These are phyloP conservation scores for Sciaenops ocellatus DNA, from an alignment of 2,797 vertebrate genomes.

Conservation along the genomic window DNA sequence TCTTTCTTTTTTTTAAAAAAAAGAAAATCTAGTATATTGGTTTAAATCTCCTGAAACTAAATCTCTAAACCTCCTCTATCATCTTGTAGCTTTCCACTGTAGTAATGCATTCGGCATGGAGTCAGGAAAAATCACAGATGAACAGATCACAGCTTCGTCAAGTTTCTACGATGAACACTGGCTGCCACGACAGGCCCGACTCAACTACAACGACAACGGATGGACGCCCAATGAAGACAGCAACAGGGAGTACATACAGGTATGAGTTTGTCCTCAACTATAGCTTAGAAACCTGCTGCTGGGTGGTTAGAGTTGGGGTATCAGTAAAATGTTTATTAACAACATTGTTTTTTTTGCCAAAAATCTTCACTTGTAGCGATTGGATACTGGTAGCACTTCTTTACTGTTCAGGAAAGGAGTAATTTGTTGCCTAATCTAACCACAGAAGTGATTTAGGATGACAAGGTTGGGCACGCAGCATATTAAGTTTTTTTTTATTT, in stretches of 20 bases:
- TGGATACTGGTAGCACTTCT: no score
- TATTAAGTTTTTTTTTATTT: no score
- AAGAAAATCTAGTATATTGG: not conserved
- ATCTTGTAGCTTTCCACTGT: constrained; percentile 91
- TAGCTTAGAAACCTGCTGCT: not conserved
- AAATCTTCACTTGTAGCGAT: not conserved
- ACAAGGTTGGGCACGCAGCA: fast-evolving
- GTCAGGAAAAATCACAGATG: constrained; percentile 93
- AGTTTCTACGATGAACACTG: constrained; percentile 91
- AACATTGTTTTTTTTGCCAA: not conserved
- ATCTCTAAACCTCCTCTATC: no score
- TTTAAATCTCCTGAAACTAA: not conserved
- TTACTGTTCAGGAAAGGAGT: not conserved
- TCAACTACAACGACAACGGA: constrained; percentile 94
- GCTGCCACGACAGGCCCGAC: constrained; percentile 94
- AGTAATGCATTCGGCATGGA: constrained; percentile 95
- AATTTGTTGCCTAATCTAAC: no score
- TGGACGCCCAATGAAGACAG: constrained; percentile 97
- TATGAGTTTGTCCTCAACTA: constrained; percentile 45
- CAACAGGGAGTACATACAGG: constrained; percentile 97
- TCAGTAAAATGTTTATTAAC: not conserved
- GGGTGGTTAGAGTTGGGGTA: not conserved
- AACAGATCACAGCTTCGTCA: constrained; percentile 95
- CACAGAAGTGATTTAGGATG: no score
- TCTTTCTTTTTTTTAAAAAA: not conserved